A percentile compares a stretch with the other conserved stretches of the same genome.
Evolutionary conservation across 2,888 invertebrate genomes (phyloP).

Genomic region (Conomelus anceps): DNA sequence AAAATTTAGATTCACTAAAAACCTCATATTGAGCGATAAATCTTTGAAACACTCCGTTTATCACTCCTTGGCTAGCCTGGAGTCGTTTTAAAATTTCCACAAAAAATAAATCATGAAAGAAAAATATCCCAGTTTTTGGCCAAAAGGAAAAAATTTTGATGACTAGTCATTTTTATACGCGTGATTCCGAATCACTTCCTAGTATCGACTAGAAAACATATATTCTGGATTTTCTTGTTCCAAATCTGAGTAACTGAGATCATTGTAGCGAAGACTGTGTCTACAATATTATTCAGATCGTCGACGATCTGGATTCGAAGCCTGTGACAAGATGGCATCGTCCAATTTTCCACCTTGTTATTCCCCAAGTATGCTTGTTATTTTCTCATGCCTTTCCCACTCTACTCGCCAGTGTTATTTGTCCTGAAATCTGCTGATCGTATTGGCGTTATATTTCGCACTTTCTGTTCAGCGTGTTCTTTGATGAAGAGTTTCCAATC

Average conservation of each 20-base stretch:
- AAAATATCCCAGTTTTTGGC: background rate
- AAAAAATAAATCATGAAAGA: background rate
- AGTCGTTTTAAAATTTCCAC: background rate
- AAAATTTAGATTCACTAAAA: too few relatives aligned
- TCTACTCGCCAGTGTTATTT: background rate
- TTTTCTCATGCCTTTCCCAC: background rate
- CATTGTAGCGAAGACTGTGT: background rate
- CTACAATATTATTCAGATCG: background rate
- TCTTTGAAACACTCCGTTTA: too few relatives aligned
- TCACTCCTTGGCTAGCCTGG: too few relatives aligned
- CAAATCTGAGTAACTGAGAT: too few relatives aligned
- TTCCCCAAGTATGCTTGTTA: background rate
- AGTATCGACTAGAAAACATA: background rate
- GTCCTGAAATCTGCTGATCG: background rate
- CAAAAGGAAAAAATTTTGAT: background rate
- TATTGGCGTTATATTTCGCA: background rate
- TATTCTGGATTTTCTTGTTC: too few relatives aligned
- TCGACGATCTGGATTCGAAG: background rate
- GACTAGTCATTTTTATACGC: background rate
- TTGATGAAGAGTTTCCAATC: too few relatives aligned
- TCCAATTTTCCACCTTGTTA: background rate
- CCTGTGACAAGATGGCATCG: background rate
- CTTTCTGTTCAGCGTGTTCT: background rate
- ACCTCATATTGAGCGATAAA: too few relatives aligned
- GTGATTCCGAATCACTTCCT: background rate